Evolutionary conservation across 2,797 vertebrate species (phyloP).

Genomic region (Sebastes matsubarae): DNA sequence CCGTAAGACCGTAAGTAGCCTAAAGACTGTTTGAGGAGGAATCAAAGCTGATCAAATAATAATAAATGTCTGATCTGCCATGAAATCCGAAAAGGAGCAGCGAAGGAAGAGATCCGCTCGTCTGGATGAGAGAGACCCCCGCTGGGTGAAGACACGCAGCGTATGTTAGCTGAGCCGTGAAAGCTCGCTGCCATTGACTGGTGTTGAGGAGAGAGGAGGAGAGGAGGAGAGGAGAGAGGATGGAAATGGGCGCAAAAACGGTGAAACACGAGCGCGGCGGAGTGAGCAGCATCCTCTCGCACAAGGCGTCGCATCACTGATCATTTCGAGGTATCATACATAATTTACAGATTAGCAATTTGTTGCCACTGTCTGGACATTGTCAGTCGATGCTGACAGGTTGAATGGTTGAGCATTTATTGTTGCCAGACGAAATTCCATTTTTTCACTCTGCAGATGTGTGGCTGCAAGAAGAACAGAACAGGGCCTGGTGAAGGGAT

Average conservation of each 20-base stretch:
- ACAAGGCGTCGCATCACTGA: conserved; percentile 46
- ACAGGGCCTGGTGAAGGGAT: conserved; percentile 46
- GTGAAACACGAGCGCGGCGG: conserved; percentile 47
- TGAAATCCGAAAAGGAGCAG: conserved; percentile 59
- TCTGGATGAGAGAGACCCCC: conserved; percentile 76
- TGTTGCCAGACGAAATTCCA: conserved; percentile 3
- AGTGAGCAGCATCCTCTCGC: conserved; percentile 44
- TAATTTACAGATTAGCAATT: conserved; percentile 32
- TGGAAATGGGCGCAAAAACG: conserved; percentile 62
- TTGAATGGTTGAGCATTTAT: conserved; percentile 24
- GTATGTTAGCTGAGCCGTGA: conserved; percentile 68
- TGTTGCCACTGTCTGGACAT: conserved; percentile 21
- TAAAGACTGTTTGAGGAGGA: conserved; percentile 44
- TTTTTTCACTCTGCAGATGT: conserved; percentile 53
- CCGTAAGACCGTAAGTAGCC: conserved; percentile 57
- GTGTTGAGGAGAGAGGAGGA: conserved; percentile 7
- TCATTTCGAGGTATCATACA: conserved; percentile 58
- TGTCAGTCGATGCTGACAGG: conserved; percentile 14
- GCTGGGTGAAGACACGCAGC: conserved; percentile 75
- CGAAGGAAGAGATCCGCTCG: conserved; percentile 36
- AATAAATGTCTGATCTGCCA: conserved; percentile 61
- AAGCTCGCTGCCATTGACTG: conserved; percentile 74
- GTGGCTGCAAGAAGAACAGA: conserved; percentile 29
- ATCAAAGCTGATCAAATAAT: conserved; percentile 58
- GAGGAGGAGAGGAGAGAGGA: conserved; percentile 14